Conservation (phyloP, 2,888 invertebrate genomes). For the Pasiphila rectangulata region DNA sequence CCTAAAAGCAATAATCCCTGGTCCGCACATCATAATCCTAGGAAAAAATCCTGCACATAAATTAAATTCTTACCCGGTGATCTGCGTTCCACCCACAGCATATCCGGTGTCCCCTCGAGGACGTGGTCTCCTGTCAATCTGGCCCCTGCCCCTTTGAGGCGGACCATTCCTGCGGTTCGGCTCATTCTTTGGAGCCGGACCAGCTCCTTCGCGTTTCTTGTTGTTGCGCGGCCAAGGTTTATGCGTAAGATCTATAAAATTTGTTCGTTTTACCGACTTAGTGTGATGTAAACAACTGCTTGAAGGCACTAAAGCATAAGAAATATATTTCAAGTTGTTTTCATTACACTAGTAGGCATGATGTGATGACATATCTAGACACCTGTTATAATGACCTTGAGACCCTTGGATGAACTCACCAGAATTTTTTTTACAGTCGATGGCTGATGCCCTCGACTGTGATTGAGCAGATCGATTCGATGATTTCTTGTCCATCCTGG, state of each 20-base stretch:
- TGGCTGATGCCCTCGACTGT: constrained; percentile 85
- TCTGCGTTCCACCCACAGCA: constrained; percentile 84
- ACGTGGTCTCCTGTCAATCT: constrained; percentile 87
- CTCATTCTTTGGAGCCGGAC: constrained; percentile 82
- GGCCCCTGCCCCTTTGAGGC: constrained; percentile 84
- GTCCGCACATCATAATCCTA: too few relatives aligned
- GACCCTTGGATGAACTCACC: constrained; percentile 69
- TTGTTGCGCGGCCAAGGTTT: constrained; percentile 84
- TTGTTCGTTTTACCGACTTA: neutral
- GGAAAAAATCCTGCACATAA: neutral
- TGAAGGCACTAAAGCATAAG: too few relatives aligned
- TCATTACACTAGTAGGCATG: too few relatives aligned
- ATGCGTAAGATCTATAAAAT: constrained; percentile 29
- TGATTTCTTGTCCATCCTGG: constrained; percentile 89
- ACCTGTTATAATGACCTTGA: constrained; percentile 44
- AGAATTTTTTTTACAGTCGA: constrained; percentile 88
- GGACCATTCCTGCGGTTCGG: constrained; percentile 83
- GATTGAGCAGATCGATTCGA: constrained; percentile 84
- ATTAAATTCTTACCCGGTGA: constrained; percentile 75
- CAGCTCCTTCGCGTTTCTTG: constrained; percentile 84
- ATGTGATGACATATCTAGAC: too few relatives aligned
- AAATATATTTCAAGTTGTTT: too few relatives aligned
- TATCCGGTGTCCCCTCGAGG: constrained; percentile 78
- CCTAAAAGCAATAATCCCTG: too few relatives aligned
- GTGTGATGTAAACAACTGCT: neutral